phyloP scores from a whole-genome alignment of 2,888 invertebrate genomes.

The Stictocephala bisonia region DNA sequence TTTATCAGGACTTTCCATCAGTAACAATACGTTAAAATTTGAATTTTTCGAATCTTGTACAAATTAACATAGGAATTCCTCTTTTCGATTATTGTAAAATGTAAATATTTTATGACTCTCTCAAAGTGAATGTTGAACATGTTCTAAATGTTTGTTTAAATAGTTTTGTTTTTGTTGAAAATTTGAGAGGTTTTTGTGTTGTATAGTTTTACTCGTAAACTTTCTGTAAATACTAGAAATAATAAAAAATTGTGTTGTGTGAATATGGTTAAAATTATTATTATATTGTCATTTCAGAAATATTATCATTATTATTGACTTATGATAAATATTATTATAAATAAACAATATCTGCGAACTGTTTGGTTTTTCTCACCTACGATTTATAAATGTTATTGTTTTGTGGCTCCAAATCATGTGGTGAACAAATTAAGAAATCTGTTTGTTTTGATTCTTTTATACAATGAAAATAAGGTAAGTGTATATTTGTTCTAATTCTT shows the following conservation, averaged over 20 bases:
- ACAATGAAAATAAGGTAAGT: no score
- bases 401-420: no score
- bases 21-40: constrained; percentile 10
- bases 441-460: no score
- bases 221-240: constrained; percentile 32
- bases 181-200: constrained; percentile 38
- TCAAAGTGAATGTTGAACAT: constrained; percentile 40
- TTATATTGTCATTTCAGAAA: constrained; percentile 38
- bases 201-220: constrained; percentile 35
- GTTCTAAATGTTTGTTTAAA: constrained; percentile 42
- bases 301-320: constrained; percentile 42
- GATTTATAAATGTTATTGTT: no score
- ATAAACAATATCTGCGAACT: constrained; percentile 14
- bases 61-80: constrained; percentile 24
- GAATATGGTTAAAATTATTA: constrained; percentile 42
- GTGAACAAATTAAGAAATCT: no score
- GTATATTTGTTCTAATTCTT: no score
- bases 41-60: constrained; percentile 26
- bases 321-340: constrained; percentile 42
- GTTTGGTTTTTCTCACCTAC: neutral
- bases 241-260: constrained; percentile 35
- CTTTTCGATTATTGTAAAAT: constrained; percentile 15
- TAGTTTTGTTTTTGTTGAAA: constrained; percentile 38
- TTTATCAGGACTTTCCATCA: no score
- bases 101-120: constrained; percentile 39